Percentiles rank a stretch among this genome's conserved stretches.
phyloP scores from a whole-genome alignment of 1,140 invertebrate species.

The Palaemon carinicauda region DNA sequence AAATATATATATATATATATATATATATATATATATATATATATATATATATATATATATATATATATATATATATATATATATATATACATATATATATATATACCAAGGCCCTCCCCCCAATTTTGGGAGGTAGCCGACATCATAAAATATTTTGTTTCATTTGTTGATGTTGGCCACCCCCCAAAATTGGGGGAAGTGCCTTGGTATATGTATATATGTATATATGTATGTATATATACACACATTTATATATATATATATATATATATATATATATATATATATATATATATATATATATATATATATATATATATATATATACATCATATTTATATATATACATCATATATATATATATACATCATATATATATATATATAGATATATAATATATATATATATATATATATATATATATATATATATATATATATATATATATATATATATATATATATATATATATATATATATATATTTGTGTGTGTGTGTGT shows the following conservation, averaged over 20 bases:
- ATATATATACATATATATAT: slow-evolving; percentile 36
- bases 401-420: not conserved
- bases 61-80: slow-evolving; percentile 37
- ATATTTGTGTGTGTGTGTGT: not conserved
- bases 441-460: too few relatives aligned
- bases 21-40: slow-evolving; percentile 25
- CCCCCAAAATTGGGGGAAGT: too few relatives aligned
- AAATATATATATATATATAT: slow-evolving; percentile 6
- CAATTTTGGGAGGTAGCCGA: too few relatives aligned
- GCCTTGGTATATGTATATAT: too few relatives aligned
- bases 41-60: slow-evolving; percentile 39
- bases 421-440: too few relatives aligned
- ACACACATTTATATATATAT: slow-evolving; percentile 29
- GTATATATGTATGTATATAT: slow-evolving; percentile 32
- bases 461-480: too few relatives aligned
- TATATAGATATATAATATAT: not conserved
- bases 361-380: too few relatives aligned
- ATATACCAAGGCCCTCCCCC: too few relatives aligned
- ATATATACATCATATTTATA: too few relatives aligned
- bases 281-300: slow-evolving; percentile 32
- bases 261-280: slow-evolving; percentile 32
- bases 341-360: too few relatives aligned
- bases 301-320: slow-evolving; percentile 20
- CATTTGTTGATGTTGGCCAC: too few relatives aligned
- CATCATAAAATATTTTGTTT: too few relatives aligned